Conservation (phyloP, 2,113 vertebrate genomes). For the Stomatorhinus ivindoensis region DNA sequence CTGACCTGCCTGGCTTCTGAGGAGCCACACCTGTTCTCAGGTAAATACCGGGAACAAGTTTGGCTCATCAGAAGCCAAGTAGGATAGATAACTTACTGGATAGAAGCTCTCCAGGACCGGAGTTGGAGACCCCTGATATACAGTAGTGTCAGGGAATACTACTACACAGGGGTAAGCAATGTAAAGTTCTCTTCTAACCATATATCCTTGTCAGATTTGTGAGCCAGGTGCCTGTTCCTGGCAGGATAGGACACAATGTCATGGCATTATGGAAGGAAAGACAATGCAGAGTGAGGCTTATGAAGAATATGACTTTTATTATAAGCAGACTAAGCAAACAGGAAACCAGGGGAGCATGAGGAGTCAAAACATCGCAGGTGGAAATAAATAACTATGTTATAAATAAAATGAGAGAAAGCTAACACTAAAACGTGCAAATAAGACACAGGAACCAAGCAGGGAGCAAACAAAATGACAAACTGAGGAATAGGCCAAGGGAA, state of each 20-base stretch:
- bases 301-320: background rate
- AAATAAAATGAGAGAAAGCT: background rate
- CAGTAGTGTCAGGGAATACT: background rate
- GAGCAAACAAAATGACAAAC: too few species aligned
- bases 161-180: background rate
- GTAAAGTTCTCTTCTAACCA: background rate
- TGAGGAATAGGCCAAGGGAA: background rate
- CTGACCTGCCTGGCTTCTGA: too few species aligned
- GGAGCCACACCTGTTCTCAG: too few species aligned
- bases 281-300: background rate
- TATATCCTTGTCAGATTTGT: too few species aligned
- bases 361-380: background rate
- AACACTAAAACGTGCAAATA: background rate
- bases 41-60: too few species aligned
- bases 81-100: too few species aligned
- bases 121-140: too few species aligned
- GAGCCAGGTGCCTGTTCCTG: too few species aligned
- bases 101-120: too few species aligned
- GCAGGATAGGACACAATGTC: background rate
- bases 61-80: too few species aligned
- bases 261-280: background rate
- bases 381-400: background rate
- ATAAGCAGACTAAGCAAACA: background rate
- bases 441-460: background rate
- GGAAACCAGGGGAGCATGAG: background rate